phyloP scores from a whole-genome alignment of 2,797 vertebrate genomes.

The Clarias platycephalus region DNA sequence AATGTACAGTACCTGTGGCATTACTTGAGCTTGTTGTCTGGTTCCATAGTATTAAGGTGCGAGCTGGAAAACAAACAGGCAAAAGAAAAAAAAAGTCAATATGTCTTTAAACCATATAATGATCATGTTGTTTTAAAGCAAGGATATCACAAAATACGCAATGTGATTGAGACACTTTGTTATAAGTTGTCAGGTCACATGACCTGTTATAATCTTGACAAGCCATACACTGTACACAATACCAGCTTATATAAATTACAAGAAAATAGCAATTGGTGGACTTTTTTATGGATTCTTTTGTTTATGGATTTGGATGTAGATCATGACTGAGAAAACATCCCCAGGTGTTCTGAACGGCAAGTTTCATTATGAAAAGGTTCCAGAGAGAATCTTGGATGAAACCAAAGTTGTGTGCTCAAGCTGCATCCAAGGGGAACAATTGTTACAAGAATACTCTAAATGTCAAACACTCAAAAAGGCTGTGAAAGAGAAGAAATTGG shows the following conservation, averaged over 20 bases:
- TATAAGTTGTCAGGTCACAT: background rate
- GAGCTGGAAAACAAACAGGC: conserved; percentile 45
- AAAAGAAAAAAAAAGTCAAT: background rate
- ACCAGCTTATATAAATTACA: background rate
- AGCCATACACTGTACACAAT: background rate
- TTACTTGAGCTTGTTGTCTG: conserved; percentile 52
- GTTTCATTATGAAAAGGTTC: too few species aligned
- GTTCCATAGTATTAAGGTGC: conserved; percentile 56
- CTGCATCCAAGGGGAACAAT: too few species aligned
- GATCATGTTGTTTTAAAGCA: background rate
- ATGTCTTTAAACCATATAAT: background rate
- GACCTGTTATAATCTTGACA: background rate
- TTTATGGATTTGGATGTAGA: background rate
- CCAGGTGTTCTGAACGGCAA: too few species aligned
- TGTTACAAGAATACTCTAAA: too few species aligned
- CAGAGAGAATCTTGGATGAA: too few species aligned
- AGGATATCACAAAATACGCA: background rate
- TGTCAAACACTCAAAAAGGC: too few species aligned
- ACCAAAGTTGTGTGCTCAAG: too few species aligned
- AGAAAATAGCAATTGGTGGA: background rate
- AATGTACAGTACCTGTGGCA: conserved; percentile 45
- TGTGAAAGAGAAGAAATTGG: too few species aligned
- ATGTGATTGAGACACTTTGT: background rate
- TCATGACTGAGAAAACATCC: too few species aligned
- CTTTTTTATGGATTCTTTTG: background rate